Percentiles rank a stretch among this genome's conserved stretches.
These are phyloP conservation scores for Carassius gibelio DNA, from an alignment of 2,113 vertebrate species.

Conservation along the genomic window DNA sequence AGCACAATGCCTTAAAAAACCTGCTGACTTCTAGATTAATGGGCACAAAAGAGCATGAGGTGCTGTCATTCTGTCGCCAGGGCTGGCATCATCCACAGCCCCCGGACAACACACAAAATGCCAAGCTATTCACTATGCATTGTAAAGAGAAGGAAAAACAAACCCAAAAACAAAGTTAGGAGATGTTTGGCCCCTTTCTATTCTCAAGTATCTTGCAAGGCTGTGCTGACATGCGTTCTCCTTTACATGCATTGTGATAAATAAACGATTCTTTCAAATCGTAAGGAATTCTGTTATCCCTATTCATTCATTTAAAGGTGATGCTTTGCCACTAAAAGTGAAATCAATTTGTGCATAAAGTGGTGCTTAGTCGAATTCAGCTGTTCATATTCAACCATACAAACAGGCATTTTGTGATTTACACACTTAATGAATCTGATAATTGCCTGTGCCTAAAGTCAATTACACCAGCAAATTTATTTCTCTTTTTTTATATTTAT, in stretches of 20 bases:
- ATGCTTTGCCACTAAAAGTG: neutral
- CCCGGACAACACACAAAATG: constrained; percentile 66
- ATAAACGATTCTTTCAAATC: constrained; percentile 27
- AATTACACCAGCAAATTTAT: constrained; percentile 19
- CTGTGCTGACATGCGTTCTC: neutral
- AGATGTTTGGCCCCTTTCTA: constrained; percentile 24
- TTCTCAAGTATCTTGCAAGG: constrained; percentile 21
- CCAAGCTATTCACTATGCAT: constrained; percentile 58
- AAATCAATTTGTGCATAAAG: neutral
- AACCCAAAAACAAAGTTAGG: constrained; percentile 38
- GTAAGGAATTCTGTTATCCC: constrained; percentile 16
- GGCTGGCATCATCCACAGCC: constrained; percentile 67
- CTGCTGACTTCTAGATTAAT: constrained; percentile 93
- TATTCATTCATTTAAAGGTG: constrained; percentile 8
- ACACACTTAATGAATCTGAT: constrained; percentile 16
- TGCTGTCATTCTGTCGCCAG: constrained; percentile 70
- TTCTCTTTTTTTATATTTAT: neutral
- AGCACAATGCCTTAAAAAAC: constrained; percentile 95
- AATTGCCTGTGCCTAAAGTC: constrained; percentile 9
- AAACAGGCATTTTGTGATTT: constrained; percentile 4
- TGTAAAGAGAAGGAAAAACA: constrained; percentile 49
- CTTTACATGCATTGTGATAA: constrained; percentile 19
- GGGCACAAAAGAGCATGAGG: constrained; percentile 77
- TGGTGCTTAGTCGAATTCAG: constrained; percentile 16
- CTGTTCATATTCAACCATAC: constrained; percentile 6